Percentiles rank a stretch among this genome's conserved stretches.
Conservation (phyloP, 92 coral and sea anemone genomes). For the Umimayanthus chanpuru region DNA sequence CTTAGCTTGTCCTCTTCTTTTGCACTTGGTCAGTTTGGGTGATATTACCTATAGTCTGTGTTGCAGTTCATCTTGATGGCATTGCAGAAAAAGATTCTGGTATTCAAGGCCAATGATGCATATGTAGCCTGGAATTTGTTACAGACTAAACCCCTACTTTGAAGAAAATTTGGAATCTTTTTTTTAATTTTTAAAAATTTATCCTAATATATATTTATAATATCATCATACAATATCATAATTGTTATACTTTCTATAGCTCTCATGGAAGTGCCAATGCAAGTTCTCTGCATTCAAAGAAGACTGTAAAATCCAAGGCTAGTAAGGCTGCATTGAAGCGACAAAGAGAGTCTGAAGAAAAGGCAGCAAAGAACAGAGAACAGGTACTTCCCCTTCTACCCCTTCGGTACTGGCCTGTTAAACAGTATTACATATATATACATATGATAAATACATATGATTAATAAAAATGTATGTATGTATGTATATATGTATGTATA, state of each 20-base stretch:
- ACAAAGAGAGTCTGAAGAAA: conserved; percentile 73
- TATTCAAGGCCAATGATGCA: no score
- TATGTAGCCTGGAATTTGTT: no score
- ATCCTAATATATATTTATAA: neutral
- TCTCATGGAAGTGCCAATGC: conserved; percentile 26
- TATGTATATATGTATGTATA: no score
- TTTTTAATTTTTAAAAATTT: neutral
- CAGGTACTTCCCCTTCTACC: conserved; percentile 42
- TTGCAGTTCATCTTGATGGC: no score
- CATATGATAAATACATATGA: no score
- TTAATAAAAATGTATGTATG: no score
- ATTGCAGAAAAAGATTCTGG: no score
- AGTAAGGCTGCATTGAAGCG: conserved; percentile 44
- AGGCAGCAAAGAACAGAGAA: conserved; percentile 87
- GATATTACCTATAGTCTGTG: no score
- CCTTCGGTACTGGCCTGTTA: neutral
- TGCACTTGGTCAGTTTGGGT: no score
- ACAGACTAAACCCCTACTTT: no score
- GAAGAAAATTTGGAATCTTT: no score
- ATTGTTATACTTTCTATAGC: neutral
- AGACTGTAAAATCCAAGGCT: conserved; percentile 42
- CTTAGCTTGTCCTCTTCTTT: no score
- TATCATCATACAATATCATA: neutral
- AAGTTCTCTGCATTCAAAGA: conserved; percentile 51
- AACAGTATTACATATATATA: neutral